Percentiles rank a stretch among this genome's conserved stretches.
phyloP scores from a whole-genome alignment of 2,888 invertebrate species.

The Synanthedon formicaeformis region DNA sequence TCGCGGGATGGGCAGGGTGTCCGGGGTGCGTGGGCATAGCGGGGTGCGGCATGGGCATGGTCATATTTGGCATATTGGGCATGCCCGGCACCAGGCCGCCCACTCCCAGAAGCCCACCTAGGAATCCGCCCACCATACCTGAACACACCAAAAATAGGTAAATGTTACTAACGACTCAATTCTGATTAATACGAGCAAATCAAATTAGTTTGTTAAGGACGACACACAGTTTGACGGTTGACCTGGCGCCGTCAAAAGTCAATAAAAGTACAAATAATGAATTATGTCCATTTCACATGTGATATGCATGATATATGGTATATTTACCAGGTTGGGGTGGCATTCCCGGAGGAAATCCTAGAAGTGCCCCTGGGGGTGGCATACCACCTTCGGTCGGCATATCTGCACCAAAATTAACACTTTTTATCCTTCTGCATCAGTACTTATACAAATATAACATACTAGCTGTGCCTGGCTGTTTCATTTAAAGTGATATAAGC shows the following conservation, averaged over 20 bases:
- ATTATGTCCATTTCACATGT: too few species aligned
- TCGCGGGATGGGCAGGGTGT: neutral
- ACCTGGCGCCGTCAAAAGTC: too few species aligned
- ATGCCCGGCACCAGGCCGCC: slow-evolving; percentile 53
- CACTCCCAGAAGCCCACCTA: slow-evolving; percentile 34
- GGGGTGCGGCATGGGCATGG: slow-evolving; percentile 21
- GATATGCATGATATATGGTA: neutral
- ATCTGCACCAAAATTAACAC: slow-evolving; percentile 14
- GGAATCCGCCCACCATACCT: slow-evolving; percentile 56
- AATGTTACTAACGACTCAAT: neutral
- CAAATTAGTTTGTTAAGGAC: too few species aligned
- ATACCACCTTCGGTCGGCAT: slow-evolving; percentile 29
- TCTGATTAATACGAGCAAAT: too few species aligned
- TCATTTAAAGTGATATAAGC: too few species aligned
- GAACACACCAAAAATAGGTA: neutral
- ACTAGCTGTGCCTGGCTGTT: too few species aligned
- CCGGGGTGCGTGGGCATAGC: slow-evolving; percentile 3
- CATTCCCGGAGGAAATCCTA: slow-evolving; percentile 61
- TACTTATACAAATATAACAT: too few species aligned
- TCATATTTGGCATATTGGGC: slow-evolving; percentile 17
- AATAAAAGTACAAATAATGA: too few species aligned
- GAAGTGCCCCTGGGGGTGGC: slow-evolving; percentile 32
- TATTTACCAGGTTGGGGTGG: slow-evolving; percentile 40
- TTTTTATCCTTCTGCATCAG: too few species aligned
- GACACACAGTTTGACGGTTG: too few species aligned